Evolutionary conservation across 2,797 vertebrate genomes (phyloP).

Genomic region (Helarctos malayanus): DNA sequence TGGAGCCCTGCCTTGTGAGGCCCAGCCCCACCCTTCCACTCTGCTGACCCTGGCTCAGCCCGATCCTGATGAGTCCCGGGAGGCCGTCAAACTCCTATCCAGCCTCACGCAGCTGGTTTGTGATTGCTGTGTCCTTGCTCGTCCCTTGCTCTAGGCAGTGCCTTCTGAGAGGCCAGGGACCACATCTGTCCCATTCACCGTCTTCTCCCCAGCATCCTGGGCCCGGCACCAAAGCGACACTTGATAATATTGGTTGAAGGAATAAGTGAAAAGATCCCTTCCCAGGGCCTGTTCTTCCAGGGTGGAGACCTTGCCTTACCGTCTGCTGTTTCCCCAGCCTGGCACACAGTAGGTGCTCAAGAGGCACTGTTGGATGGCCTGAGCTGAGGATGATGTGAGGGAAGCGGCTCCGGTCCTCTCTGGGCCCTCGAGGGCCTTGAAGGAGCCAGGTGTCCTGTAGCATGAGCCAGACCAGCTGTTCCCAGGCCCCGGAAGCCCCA

Average conservation of each 20-base stretch:
- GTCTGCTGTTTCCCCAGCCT: background rate
- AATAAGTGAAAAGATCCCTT: background rate
- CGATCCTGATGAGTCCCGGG: background rate
- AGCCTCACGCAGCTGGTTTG: background rate
- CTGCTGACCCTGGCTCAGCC: background rate
- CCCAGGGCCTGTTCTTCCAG: background rate
- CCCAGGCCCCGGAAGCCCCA: background rate
- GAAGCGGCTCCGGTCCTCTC: fast-evolving
- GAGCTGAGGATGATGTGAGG: fast-evolving
- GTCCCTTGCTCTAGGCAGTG: background rate
- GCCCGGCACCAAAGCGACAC: background rate
- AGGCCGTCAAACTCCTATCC: background rate
- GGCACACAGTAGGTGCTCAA: background rate
- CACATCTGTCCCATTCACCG: background rate
- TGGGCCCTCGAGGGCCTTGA: background rate
- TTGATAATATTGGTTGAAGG: background rate
- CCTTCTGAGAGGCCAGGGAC: background rate
- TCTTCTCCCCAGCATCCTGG: background rate
- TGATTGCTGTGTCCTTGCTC: fast-evolving
- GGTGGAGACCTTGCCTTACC: background rate
- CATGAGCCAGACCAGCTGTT: background rate
- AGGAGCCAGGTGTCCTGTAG: background rate
- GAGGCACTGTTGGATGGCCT: background rate
- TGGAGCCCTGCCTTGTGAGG: background rate
- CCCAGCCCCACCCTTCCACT: background rate